Evolutionary conservation across 2,888 invertebrate genomes (phyloP).

Genomic region (Platynereis dumerilii): DNA sequence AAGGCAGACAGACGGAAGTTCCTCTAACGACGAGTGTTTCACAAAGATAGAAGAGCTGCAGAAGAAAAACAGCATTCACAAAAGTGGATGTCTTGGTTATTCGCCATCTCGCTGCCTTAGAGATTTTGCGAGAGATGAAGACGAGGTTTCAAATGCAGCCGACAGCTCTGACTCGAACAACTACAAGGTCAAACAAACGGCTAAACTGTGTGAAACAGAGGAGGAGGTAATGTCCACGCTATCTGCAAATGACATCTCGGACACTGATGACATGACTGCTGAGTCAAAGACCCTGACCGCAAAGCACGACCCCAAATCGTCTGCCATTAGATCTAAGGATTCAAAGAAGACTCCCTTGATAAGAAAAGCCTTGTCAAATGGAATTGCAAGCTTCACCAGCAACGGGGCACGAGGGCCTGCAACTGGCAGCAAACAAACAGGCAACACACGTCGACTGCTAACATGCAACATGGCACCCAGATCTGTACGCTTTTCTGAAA

Average conservation of each 20-base stretch:
- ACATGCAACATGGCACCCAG: neutral
- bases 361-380: neutral
- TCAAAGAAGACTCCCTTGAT: neutral
- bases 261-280: neutral
- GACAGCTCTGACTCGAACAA: conserved; percentile 1
- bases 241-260: conserved; percentile 1
- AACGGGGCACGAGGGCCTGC: neutral
- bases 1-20: neutral
- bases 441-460: neutral
- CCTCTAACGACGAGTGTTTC: neutral
- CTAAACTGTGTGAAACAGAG: neutral
- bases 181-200: neutral
- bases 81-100: neutral
- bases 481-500: neutral
- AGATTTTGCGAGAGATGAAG: neutral
- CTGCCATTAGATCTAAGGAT: neutral
- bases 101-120: too few species aligned
- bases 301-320: neutral
- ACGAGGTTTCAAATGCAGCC: conserved; percentile 4
- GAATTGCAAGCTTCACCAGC: neutral
- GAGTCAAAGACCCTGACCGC: neutral
- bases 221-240: neutral
- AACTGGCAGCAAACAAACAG: neutral
- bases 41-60: conserved; percentile 7
- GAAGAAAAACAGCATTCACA: conserved; percentile 11